Evolutionary conservation across 2,888 invertebrate species (phyloP).

Genomic region (Steinernema hermaphroditum): DNA sequence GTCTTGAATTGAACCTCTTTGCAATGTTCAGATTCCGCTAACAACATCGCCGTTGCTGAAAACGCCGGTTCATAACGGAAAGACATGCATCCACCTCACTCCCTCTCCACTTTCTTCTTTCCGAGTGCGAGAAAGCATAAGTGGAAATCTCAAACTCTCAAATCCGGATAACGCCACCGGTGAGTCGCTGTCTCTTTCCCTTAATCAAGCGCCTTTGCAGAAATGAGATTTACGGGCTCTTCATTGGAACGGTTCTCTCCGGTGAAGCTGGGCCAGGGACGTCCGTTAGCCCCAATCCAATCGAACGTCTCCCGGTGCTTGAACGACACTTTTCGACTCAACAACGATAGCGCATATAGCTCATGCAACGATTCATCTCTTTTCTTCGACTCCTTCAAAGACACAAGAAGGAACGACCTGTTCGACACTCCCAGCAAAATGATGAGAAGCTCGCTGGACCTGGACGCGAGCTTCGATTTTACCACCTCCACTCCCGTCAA

Average conservation of each 20-base stretch:
- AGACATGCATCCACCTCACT: constrained; percentile 12
- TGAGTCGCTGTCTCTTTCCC: neutral
- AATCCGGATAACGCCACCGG: constrained; percentile 13
- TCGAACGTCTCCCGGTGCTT: constrained; percentile 11
- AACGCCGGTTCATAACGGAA: constrained; percentile 7
- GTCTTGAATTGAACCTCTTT: neutral
- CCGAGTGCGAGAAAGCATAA: neutral
- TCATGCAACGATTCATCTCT: constrained; percentile 14
- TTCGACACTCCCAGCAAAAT: constrained; percentile 6
- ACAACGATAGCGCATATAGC: constrained; percentile 16
- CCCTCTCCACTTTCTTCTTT: constrained; percentile 20
- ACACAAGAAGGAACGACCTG: neutral
- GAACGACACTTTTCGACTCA: constrained; percentile 16
- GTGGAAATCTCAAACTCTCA: neutral
- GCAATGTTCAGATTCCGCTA: neutral
- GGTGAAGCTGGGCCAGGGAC: neutral
- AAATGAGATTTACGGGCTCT: constrained; percentile 3
- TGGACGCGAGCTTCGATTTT: neutral
- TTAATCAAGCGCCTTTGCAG: neutral
- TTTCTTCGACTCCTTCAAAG: constrained; percentile 1
- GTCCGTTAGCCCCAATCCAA: constrained; percentile 10
- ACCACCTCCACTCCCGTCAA: constrained; percentile 8
- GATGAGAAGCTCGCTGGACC: neutral
- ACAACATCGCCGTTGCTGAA: constrained; percentile 8
- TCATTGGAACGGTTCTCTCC: neutral